These are phyloP conservation scores for Maccullochella peelii DNA, from an alignment of 2,113 vertebrate genomes.

Conservation along the genomic window DNA sequence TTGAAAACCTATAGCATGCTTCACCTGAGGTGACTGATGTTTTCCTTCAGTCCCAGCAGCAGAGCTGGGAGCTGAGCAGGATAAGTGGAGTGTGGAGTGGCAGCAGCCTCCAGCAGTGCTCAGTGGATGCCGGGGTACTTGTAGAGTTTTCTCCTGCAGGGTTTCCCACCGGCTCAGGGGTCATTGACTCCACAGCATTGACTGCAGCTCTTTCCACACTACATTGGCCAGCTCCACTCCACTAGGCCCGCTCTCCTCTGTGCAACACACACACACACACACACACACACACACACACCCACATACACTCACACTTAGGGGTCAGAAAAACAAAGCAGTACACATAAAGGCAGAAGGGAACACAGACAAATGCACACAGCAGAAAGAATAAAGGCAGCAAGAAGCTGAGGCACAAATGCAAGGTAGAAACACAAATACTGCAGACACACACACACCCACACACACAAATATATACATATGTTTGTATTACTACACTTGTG, in stretches of 20 bases:
- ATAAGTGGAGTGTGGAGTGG: constrained; percentile 28
- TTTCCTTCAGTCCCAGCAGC: constrained; percentile 4
- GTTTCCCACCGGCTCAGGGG: constrained; percentile 63
- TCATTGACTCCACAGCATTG: constrained; percentile 83
- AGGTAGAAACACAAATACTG: not conserved
- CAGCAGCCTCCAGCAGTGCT: constrained; percentile 54
- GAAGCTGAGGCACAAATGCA: constrained; percentile 8
- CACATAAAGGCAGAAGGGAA: constrained; percentile 11
- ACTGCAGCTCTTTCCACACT: constrained; percentile 77
- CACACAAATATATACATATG: too few relatives aligned
- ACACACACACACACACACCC: not conserved
- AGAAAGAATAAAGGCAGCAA: constrained; percentile 11
- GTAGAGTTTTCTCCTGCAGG: constrained; percentile 59
- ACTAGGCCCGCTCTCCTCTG: constrained; percentile 31
- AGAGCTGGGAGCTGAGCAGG: constrained; percentile 35
- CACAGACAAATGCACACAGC: not conserved
- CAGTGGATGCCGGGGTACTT: constrained; percentile 37
- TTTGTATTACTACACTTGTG: not conserved
- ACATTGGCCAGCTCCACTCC: constrained; percentile 70
- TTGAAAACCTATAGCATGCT: not conserved
- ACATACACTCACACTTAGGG: not conserved
- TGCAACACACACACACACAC: not conserved
- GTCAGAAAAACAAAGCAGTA: constrained; percentile 15
- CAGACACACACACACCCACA: not conserved
- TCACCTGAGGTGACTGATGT: constrained; percentile 12